phyloP scores from a whole-genome alignment of 2,888 invertebrate species.

The Nineta flava region DNA sequence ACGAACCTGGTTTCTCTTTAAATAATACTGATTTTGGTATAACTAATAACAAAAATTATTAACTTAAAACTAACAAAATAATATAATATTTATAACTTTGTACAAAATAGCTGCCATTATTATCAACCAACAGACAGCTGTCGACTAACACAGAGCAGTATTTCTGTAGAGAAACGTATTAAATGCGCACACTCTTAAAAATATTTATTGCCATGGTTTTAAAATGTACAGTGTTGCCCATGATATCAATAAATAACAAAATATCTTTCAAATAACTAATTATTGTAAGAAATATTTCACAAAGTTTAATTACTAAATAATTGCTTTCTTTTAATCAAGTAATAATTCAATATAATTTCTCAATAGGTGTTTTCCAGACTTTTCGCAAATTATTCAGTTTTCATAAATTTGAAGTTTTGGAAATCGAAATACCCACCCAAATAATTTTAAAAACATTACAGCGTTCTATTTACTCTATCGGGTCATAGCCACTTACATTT shows the following conservation, averaged over 20 bases:
- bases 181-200: neutral
- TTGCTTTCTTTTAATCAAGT: too few species aligned
- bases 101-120: slow-evolving; percentile 1
- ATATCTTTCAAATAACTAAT: neutral
- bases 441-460: too few species aligned
- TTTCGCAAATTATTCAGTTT: too few species aligned
- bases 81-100: slow-evolving; percentile 1
- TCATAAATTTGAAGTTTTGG: too few species aligned
- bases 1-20: neutral
- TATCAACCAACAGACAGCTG: neutral
- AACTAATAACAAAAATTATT: neutral
- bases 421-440: too few species aligned
- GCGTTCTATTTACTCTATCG: too few species aligned
- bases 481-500: too few species aligned
- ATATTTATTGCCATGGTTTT: neutral
- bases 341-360: too few species aligned
- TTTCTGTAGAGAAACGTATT: neutral
- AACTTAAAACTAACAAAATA: slow-evolving; percentile 1
- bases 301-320: too few species aligned
- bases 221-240: neutral
- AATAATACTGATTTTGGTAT: slow-evolving; percentile 1
- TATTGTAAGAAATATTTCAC: neutral
- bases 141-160: neutral
- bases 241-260: neutral
- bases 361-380: too few species aligned